Evolutionary conservation across 1,140 invertebrate species (phyloP).

Genomic region (Zaprionus lachaisei): DNA sequence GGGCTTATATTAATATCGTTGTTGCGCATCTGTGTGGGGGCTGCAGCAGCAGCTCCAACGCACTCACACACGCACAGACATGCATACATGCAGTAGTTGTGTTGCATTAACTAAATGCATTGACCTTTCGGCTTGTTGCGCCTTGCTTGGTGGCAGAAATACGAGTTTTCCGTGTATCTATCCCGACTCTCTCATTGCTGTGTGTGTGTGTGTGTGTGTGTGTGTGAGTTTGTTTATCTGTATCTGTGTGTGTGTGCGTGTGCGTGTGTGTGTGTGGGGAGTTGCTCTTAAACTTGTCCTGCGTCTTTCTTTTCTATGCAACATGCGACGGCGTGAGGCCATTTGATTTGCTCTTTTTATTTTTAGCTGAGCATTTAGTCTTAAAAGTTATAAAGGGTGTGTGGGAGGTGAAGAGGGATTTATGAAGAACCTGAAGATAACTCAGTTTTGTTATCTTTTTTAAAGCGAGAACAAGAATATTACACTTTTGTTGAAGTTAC

Average conservation of each 20-base stretch:
- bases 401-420: constrained; percentile 25
- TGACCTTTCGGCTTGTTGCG: constrained; percentile 69
- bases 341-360: constrained; percentile 80
- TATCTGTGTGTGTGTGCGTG: constrained; percentile 31
- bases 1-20: constrained; percentile 60
- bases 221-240: constrained; percentile 4
- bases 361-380: constrained; percentile 59
- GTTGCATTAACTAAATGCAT: constrained; percentile 80
- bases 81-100: constrained; percentile 15
- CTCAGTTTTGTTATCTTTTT: neutral
- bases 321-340: constrained; percentile 57
- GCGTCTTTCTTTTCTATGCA: constrained; percentile 72
- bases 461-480: too few relatives aligned
- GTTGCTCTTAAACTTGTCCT: constrained; percentile 80
- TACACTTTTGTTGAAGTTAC: too few relatives aligned
- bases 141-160: constrained; percentile 73
- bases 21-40: constrained; percentile 66
- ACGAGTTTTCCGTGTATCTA: constrained; percentile 80
- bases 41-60: constrained; percentile 60
- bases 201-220: constrained; percentile 14
- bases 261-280: constrained; percentile 54
- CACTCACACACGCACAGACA: constrained; percentile 36
- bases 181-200: constrained; percentile 48
- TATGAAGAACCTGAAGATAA: neutral
- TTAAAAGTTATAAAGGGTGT: constrained; percentile 25